phyloP scores from a whole-genome alignment of 2,797 vertebrate species.

The Schizothorax lantsangensis region DNA sequence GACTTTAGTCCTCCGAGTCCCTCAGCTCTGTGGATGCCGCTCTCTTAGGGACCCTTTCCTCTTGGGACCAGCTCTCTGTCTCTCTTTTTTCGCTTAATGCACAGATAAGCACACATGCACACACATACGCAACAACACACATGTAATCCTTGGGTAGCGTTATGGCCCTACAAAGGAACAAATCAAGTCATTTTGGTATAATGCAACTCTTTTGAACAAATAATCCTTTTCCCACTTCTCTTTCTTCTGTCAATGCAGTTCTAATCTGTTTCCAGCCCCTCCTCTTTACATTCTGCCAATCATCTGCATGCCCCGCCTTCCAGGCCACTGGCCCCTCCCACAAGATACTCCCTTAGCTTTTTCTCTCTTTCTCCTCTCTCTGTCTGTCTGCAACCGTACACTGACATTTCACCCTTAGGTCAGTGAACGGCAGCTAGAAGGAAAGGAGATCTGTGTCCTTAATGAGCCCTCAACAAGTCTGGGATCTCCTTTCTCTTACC shows the following conservation, averaged over 20 bases:
- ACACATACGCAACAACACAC: slow-evolving; percentile 50
- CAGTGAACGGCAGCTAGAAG: slow-evolving; percentile 1
- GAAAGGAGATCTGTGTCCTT: slow-evolving; percentile 30
- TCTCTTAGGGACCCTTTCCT: slow-evolving; percentile 60
- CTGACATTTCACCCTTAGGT: slow-evolving; percentile 17
- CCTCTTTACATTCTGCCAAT: slow-evolving; percentile 77
- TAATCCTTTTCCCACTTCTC: slow-evolving; percentile 60
- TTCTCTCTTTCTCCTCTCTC: slow-evolving; percentile 21
- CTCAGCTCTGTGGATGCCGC: slow-evolving; percentile 79
- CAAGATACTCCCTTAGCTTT: background rate
- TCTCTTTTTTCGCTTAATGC: slow-evolving; percentile 53
- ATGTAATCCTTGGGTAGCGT: slow-evolving; percentile 8
- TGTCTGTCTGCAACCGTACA: slow-evolving; percentile 30
- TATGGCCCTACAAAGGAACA: slow-evolving; percentile 9
- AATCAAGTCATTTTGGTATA: slow-evolving; percentile 18
- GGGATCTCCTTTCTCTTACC: slow-evolving; percentile 15
- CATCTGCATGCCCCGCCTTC: slow-evolving; percentile 60
- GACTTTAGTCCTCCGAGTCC: slow-evolving; percentile 81
- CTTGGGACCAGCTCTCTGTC: slow-evolving; percentile 61
- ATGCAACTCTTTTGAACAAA: background rate
- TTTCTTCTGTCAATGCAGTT: slow-evolving; percentile 89
- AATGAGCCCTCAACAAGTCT: slow-evolving; percentile 4
- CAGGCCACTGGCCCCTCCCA: slow-evolving; percentile 57
- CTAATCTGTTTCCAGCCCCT: slow-evolving; percentile 85
- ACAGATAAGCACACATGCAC: slow-evolving; percentile 44